Base-by-base conservation (phyloP, 2,888 invertebrate species). In the Dicycla oo region DNA sequence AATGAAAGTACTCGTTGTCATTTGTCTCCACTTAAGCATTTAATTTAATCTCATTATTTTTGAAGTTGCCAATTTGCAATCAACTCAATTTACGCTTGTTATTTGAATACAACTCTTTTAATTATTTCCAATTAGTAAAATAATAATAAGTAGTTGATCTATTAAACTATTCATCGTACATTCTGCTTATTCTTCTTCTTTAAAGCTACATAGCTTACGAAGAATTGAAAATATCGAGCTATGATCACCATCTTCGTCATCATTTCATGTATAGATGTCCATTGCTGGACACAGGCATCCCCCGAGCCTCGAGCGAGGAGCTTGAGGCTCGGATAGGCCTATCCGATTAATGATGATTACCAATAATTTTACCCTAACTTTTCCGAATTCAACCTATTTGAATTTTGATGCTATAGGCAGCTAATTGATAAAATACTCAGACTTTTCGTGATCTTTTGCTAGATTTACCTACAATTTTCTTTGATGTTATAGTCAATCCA, bases 1-100 rank as follows among this genome's bases (percentile, higher is more conserved):
- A 67, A 77, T 69, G 69, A 73, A 65, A 72, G 65, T 56, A 45
- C 61, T 68, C 69, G 78, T 81, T 78, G 72, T 78, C 62, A 73
- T 76, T 82, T 58, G 65, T 71, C 71, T 69, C 69, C 69, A 73
- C 76, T 85, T 81, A 61, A 77, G 40, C 34, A 30, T 83, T 74
- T 62, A 76, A 76, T 80, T 82, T 73, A 34, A 54, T 49, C 43
- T 61, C 23, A 75, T 75, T 77, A 77, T 56, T 43, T 47, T 54
- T 69, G 20, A 77, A 74, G 77, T 49, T 77, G 47, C 13, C 47
- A 69, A 77, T 77, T 69, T 74, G n/a, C 18, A 60, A 69, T 58
- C 20, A 76, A 53, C 60, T 76, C 18, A 60, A 77, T 53, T 73
- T 23, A 69, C 6, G 15, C 26, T 51, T 51, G 18, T 57, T 38